Base-by-base conservation (phyloP, 2,888 invertebrate species). In the Agrotis ipsilon region DNA sequence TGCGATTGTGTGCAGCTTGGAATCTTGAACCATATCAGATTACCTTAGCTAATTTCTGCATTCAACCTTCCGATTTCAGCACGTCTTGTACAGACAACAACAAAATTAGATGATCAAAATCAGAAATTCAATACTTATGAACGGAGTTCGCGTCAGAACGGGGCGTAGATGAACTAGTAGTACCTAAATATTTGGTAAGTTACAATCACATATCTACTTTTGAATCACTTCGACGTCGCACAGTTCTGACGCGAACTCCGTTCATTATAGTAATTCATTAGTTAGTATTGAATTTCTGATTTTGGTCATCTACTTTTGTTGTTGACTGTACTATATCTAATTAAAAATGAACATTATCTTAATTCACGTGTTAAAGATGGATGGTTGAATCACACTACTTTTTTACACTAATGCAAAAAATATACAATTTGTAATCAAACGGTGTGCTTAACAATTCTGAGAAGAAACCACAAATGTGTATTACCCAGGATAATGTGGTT, bases 1-100 rank as follows among this genome's bases (percentile, higher is more conserved):
- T 74, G 74, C 81, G 49, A 77, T 74, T 61, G 61, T 69, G 57
- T 48, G 58, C 55, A 65, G 60, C 61, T 80, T 72, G 67, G 64
- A 71, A 71, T 78, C 18, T 18, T 39, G 21, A 24, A 54, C n/a
- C 39, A 46, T 48, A 24, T 57, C 49, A 74, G 62, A 76, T 62
- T 45, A 54, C 13, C 43, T 32, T 32, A 21, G 18, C 7, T 24
- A 21, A 75, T 59, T 39, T 43, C 55, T n/a, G 32, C 3, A 71
- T 45, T 24, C 46, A 46, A 59, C 80, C 80, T 75, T 43, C 51
- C 21, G 16, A 32, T 51, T 72, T 46, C 16, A 19, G 11, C n/a
- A 32, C 21, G 11, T 48, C 27, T 75, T 51, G 6, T n/a, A n/a
- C n/a, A n/a, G n/a, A n/a, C n/a, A n/a, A n/a, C n/a, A n/a, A n/a